These are phyloP conservation scores for Malacoraja senta DNA, from an alignment of 2,797 vertebrate genomes.

Conservation along the genomic window DNA sequence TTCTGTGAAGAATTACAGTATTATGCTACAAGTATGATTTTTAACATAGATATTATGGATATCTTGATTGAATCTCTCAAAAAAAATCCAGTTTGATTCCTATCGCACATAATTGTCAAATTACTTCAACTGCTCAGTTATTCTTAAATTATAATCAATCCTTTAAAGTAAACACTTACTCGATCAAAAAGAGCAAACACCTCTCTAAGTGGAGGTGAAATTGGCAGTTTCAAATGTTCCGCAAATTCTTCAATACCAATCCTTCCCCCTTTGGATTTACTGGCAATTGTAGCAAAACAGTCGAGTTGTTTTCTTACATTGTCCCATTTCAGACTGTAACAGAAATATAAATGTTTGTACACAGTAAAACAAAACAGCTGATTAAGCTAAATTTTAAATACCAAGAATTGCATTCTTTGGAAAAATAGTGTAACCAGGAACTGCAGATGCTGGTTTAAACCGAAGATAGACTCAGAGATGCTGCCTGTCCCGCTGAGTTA, in stretches of 20 bases:
- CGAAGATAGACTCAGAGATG: too few species aligned
- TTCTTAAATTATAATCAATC: background rate
- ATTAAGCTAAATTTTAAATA: background rate
- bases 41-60: background rate
- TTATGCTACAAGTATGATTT: background rate
- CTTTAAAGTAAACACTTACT: conserved; percentile 59
- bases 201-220: conserved; percentile 72
- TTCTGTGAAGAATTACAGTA: background rate
- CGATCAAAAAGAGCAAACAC: conserved; percentile 89
- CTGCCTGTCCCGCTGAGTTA: too few species aligned
- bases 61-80: background rate
- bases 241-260: conserved; percentile 88
- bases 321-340: conserved; percentile 81
- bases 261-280: conserved; percentile 78
- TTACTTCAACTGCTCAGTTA: background rate
- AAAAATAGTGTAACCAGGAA: too few species aligned
- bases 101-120: background rate
- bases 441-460: too few species aligned
- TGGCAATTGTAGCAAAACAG: conserved; percentile 76
- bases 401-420: background rate
- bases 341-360: background rate
- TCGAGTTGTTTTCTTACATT: conserved; percentile 78
- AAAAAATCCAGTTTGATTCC: background rate
- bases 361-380: background rate
- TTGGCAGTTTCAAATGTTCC: conserved; percentile 76